phyloP scores from a whole-genome alignment of 2,888 invertebrate species.

The Caenorhabditis sp. region DNA sequence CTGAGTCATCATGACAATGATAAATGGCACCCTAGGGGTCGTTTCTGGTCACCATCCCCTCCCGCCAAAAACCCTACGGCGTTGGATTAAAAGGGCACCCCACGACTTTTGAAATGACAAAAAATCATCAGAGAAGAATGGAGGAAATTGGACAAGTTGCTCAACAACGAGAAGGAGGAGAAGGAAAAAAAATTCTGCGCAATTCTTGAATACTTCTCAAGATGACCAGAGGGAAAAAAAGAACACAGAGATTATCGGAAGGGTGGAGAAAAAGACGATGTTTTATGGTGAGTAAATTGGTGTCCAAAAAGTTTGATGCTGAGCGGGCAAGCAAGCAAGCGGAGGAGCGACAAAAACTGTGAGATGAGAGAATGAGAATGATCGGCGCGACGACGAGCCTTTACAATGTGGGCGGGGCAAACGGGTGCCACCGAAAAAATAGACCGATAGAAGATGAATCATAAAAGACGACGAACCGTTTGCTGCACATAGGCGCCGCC shows the following conservation, averaged over 20 bases:
- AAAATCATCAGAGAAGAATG: background rate
- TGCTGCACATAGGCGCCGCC: too few relatives aligned
- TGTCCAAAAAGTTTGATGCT: background rate
- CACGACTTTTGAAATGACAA: background rate
- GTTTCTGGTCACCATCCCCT: background rate
- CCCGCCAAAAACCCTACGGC: background rate
- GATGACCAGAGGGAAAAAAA: background rate
- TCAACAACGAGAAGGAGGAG: background rate
- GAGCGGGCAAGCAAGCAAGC: too few relatives aligned
- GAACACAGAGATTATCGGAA: background rate
- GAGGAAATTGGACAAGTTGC: background rate
- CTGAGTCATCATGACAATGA: background rate
- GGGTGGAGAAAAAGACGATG: background rate
- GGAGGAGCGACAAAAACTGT: background rate
- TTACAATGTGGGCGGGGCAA: too few relatives aligned
- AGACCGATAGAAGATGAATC: too few relatives aligned
- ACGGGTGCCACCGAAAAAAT: too few relatives aligned
- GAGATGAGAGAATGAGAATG: background rate
- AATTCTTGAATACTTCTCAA: background rate
- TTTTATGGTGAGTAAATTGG: background rate
- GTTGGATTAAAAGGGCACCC: background rate
- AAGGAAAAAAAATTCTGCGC: background rate
- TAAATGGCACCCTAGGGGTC: background rate
- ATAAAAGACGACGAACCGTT: too few relatives aligned
- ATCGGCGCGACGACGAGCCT: too few relatives aligned